Conservation (phyloP, 2,797 vertebrate species). For the Pangasius larnaudii region DNA sequence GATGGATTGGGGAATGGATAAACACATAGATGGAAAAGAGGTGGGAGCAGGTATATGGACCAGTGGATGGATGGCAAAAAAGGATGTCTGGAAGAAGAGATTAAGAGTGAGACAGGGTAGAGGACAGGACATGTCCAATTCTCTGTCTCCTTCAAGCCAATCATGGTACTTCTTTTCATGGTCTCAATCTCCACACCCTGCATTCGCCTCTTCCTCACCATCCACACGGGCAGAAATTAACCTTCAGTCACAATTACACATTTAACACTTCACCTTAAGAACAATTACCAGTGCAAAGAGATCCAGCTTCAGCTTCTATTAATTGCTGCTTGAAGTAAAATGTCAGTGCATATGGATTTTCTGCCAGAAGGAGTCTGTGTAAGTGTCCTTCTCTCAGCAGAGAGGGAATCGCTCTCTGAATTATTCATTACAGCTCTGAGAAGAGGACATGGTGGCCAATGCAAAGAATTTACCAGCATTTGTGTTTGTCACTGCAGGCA, state of each 20-base stretch:
- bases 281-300: constrained; percentile 73
- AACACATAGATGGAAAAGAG: not conserved
- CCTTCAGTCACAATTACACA: constrained; percentile 65
- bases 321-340: constrained; percentile 81
- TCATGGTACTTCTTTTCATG: constrained; percentile 13
- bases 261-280: constrained; percentile 71
- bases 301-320: constrained; percentile 70
- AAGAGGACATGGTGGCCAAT: constrained; percentile 74
- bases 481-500: constrained; percentile 79
- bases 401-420: constrained; percentile 73
- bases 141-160: constrained; percentile 8
- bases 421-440: constrained; percentile 75
- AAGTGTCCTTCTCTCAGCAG: constrained; percentile 72
- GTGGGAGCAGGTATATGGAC: not conserved
- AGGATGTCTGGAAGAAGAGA: not conserved
- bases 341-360: constrained; percentile 80
- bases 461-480: constrained; percentile 78
- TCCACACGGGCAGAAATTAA: constrained; percentile 54
- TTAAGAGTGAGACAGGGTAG: not conserved
- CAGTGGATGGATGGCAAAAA: not conserved
- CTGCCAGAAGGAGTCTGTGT: constrained; percentile 75
- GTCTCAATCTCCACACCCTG: constrained; percentile 12
- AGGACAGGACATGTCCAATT: constrained; percentile 32
- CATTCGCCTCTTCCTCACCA: constrained; percentile 49
- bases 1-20: not conserved